Base-by-base conservation (phyloP, 2,797 vertebrate species). In the Bovichtus diacanthus region DNA sequence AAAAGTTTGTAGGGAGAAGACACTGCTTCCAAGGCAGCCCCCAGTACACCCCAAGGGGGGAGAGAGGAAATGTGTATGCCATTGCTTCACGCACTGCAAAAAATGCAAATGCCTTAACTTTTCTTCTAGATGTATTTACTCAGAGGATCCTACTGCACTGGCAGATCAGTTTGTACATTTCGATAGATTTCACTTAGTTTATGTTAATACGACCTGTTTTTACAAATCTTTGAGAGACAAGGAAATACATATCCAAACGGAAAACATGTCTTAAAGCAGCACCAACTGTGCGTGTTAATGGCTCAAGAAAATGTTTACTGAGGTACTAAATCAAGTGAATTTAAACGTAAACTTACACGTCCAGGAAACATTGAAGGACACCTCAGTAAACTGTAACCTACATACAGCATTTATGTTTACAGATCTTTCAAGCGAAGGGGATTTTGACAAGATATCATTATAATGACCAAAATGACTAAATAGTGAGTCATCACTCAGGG, bases 1-100 rank as follows among this genome's bases (percentile, higher is more conserved):
- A 74, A 78, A 73, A 49, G 78, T 84, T 88, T 73, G 63, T 27
- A 19, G 68, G 61, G 56, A 82, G 56, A 60, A 82, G 77, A 74
- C 55, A 3, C 18, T 36, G 39, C 74, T 70, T 83, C 64, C 65
- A 85, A 69, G 62, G 46, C 4, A 12, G 59, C 78, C 84, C 54
- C 61, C 25, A 62, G 64, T 55, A 50, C 61, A 78, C 58, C 81
- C 36, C 36, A 16, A 10, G 63, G 25, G 73, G 54, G 43, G 46
- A 13, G 62, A 43, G 69, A 76, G 62, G 76, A 78, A 80, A 62
- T 60, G 64, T 47, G 61, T 31, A 54, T 66, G 80, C 44, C 67
- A 66, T 70, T 8, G 11, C 56, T 60, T 62, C 8, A 34, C 47
- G n/a, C 70, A 54, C 81, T 83, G 65, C 43, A 81, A 83, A 81